A percentile compares a stretch with the other conserved stretches of the same genome.
phyloP scores from a whole-genome alignment of 23 tunicate genomes.

The Oikopleura vanhoeffeni region DNA sequence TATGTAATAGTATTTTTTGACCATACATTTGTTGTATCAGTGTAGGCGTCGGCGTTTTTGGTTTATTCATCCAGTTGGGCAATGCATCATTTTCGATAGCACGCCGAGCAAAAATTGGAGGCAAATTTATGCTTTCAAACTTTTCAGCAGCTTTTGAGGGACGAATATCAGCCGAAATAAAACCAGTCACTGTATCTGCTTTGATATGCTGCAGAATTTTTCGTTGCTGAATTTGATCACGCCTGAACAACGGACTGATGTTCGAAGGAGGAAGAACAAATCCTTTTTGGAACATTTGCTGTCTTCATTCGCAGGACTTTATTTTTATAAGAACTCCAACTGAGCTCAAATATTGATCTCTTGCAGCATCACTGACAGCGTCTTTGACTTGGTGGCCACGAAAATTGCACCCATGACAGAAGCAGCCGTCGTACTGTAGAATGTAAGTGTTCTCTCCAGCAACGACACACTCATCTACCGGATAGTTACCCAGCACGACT shows the following conservation, averaged over 20 bases:
- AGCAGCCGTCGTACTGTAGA: neutral
- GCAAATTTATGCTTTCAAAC: neutral
- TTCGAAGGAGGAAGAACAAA: too few species aligned
- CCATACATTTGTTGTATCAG: neutral
- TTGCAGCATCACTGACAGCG: too few species aligned
- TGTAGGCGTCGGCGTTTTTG: neutral
- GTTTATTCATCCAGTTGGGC: neutral
- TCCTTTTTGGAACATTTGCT: too few species aligned
- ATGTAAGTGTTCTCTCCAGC: neutral
- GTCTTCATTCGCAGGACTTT: too few species aligned
- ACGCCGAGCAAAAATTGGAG: neutral
- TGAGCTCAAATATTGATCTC: too few species aligned
- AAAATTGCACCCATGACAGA: too few species aligned
- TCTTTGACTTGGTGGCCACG: too few species aligned
- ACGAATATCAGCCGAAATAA: neutral
- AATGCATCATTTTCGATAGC: neutral
- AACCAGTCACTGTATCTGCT: neutral
- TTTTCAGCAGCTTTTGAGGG: neutral
- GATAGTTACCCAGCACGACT: neutral
- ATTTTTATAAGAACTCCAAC: too few species aligned
- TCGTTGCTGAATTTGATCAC: too few species aligned
- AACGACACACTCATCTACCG: neutral
- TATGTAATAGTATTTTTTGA: neutral
- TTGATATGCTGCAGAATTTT: too few species aligned
- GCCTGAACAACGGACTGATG: too few species aligned